A percentile compares a stretch with the other conserved stretches of the same genome.
phyloP scores from a whole-genome alignment of 2,113 vertebrate species.

The Zosterops pallidus region DNA sequence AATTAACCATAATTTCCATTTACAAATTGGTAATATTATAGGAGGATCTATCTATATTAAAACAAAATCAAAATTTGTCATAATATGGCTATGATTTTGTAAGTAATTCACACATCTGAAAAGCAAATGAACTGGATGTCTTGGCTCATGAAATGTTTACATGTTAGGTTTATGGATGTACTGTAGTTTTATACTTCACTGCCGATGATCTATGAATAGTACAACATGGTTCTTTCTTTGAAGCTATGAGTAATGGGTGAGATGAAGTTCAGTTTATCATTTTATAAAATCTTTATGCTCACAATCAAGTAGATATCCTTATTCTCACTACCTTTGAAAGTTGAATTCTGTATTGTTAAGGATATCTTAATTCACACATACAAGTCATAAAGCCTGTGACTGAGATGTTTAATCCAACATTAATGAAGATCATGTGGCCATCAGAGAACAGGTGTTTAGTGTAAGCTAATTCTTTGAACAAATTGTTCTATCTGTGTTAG shows the following conservation, averaged over 20 bases:
- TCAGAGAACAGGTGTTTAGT: neutral
- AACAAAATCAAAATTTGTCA: neutral
- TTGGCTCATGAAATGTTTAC: neutral
- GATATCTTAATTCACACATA: neutral
- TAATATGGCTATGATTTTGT: neutral
- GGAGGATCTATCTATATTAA: neutral
- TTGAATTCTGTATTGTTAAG: neutral
- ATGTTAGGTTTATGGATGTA: neutral
- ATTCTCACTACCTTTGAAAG: neutral
- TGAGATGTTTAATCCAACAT: neutral
- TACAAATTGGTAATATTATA: neutral
- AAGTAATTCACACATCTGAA: neutral
- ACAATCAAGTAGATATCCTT: neutral
- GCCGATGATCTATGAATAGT: neutral
- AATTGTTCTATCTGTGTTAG: neutral
- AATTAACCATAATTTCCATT: neutral
- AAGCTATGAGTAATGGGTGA: neutral
- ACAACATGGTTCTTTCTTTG: neutral
- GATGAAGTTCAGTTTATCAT: neutral
- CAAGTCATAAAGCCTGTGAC: neutral
- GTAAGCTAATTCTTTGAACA: neutral
- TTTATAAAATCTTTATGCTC: neutral
- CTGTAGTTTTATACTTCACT: neutral
- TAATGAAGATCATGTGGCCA: accelerated
- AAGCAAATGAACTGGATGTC: neutral